Conservation (phyloP, 2,888 invertebrate genomes). For the Azorinus chamasolen region DNA sequence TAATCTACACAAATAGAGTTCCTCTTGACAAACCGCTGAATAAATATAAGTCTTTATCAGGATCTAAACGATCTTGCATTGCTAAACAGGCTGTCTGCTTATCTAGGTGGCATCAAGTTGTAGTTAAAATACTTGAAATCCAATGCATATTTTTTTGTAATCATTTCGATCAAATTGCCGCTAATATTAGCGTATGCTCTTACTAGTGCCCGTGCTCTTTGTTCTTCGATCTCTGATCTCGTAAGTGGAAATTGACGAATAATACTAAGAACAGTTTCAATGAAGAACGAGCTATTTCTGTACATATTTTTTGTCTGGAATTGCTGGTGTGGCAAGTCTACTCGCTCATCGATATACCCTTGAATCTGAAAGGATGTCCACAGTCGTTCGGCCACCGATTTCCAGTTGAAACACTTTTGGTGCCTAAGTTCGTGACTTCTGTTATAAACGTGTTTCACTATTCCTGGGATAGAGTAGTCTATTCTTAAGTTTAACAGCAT, state of each 20-base stretch:
- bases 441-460: too few relatives aligned
- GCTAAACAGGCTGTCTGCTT: too few relatives aligned
- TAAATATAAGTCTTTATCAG: too few relatives aligned
- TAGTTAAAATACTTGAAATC: conserved; percentile 29
- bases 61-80: too few relatives aligned
- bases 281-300: conserved; percentile 1
- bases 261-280: not conserved
- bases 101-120: not conserved
- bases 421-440: too few relatives aligned
- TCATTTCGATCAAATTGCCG: conserved; percentile 1
- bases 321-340: not conserved
- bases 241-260: conserved; percentile 1
- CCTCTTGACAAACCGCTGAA: too few relatives aligned
- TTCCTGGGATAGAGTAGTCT: too few relatives aligned
- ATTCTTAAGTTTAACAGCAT: too few relatives aligned
- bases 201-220: conserved; percentile 3
- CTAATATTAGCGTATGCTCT: conserved; percentile 1
- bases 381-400: not conserved
- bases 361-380: conserved; percentile 24
- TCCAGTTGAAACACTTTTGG: too few relatives aligned
- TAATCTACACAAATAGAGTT: too few relatives aligned
- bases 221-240: not conserved
- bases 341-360: conserved; percentile 1
- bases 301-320: not conserved
- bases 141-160: conserved; percentile 5